A percentile compares a stretch with the other conserved stretches of the same genome.
Evolutionary conservation across 2,113 vertebrate genomes (phyloP).

Genomic region (Psilopogon haemacephalus): DNA sequence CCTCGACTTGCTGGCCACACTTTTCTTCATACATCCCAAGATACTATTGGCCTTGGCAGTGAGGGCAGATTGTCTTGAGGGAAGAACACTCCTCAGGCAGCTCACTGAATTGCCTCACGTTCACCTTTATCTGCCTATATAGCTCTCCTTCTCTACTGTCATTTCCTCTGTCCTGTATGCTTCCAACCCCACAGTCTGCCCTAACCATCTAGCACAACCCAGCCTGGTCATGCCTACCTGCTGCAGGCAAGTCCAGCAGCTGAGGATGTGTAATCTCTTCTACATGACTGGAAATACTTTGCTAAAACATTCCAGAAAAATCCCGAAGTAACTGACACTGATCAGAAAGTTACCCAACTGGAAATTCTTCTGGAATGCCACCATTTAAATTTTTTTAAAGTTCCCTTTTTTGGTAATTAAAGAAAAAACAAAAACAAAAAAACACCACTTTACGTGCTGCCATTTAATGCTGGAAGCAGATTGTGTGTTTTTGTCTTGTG

Average conservation of each 20-base stretch:
- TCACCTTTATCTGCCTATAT: background rate
- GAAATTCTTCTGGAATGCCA: background rate
- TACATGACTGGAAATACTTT: rapidly evolving
- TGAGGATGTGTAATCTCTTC: rapidly evolving
- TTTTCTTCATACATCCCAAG: no score
- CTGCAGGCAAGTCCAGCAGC: background rate
- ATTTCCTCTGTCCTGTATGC: rapidly evolving
- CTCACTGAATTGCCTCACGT: background rate
- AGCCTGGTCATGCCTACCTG: rapidly evolving
- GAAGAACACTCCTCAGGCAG: background rate
- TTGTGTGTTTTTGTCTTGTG: background rate
- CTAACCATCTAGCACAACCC: rapidly evolving
- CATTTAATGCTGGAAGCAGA: background rate
- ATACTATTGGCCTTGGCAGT: no score
- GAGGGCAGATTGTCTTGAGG: no score
- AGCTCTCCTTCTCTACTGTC: background rate
- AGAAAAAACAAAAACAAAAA: no score
- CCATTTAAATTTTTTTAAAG: background rate
- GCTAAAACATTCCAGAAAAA: background rate
- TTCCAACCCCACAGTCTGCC: background rate
- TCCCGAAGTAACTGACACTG: background rate
- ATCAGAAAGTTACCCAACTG: background rate
- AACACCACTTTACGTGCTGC: background rate
- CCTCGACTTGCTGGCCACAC: no score
- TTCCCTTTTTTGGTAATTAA: background rate